phyloP scores from a whole-genome alignment of 2,797 vertebrate genomes.

The Orestias chungarensis region DNA sequence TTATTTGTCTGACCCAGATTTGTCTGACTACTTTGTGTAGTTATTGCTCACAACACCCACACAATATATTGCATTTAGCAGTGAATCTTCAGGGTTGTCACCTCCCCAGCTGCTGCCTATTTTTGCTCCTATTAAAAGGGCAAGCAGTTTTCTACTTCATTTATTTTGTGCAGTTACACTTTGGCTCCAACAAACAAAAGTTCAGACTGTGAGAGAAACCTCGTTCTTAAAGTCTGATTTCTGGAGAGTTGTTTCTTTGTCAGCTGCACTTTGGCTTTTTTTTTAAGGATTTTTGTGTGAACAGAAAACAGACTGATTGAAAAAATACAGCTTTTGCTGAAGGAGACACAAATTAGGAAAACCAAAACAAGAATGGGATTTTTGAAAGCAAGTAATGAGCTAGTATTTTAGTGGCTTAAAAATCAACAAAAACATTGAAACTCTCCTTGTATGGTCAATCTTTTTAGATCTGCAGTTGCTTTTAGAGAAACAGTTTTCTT shows the following conservation, averaged over 20 bases:
- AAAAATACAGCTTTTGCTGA: slow-evolving; percentile 27
- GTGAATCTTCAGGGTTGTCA: slow-evolving; percentile 23
- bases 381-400: slow-evolving; percentile 5
- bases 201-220: background rate
- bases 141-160: slow-evolving; percentile 25
- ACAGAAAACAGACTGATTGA: slow-evolving; percentile 15
- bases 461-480: slow-evolving; percentile 18
- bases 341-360: slow-evolving; percentile 39
- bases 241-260: slow-evolving; percentile 13
- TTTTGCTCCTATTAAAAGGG: slow-evolving; percentile 34
- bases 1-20: slow-evolving; percentile 60
- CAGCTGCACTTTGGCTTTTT: slow-evolving; percentile 8
- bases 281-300: slow-evolving; percentile 17
- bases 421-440: slow-evolving; percentile 33
- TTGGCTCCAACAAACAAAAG: slow-evolving; percentile 30
- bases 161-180: slow-evolving; percentile 30
- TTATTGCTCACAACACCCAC: slow-evolving; percentile 15
- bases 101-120: slow-evolving; percentile 30
- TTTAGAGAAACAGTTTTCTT: slow-evolving; percentile 8
- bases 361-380: slow-evolving; percentile 21
- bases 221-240: slow-evolving; percentile 33
- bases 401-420: slow-evolving; percentile 16
- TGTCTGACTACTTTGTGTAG: slow-evolving; percentile 27
- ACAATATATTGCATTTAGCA: slow-evolving; percentile 28
- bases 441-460: slow-evolving; percentile 13